phyloP scores from a whole-genome alignment of 2,888 invertebrate genomes.

The Caenorhabditis sulstoni region DNA sequence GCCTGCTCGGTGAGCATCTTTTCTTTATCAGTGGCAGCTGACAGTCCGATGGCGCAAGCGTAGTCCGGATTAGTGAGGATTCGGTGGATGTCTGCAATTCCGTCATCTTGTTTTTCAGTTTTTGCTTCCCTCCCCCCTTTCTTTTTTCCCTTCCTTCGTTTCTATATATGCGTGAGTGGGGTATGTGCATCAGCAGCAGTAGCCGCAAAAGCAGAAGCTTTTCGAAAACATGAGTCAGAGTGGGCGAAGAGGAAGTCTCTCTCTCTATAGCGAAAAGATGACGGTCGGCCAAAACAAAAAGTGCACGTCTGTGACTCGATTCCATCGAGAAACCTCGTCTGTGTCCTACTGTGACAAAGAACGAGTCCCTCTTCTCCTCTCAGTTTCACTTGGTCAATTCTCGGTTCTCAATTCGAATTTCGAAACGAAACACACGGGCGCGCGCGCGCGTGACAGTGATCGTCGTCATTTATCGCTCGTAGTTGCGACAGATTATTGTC shows the following conservation, averaged over 20 bases:
- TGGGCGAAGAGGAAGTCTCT: conserved; percentile 37
- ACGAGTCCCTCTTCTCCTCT: too few species aligned
- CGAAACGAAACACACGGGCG: too few species aligned
- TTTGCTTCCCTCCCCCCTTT: conserved; percentile 6
- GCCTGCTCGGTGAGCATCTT: background rate
- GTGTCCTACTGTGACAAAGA: background rate
- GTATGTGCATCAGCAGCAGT: conserved; percentile 14
- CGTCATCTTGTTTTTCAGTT: conserved; percentile 17
- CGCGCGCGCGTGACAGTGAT: too few species aligned
- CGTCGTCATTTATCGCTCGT: too few species aligned
- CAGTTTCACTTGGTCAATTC: too few species aligned
- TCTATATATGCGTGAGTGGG: conserved; percentile 29
- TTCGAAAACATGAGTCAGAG: conserved; percentile 51
- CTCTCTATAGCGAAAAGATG: conserved; percentile 12
- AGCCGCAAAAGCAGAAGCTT: conserved; percentile 9
- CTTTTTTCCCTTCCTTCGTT: background rate
- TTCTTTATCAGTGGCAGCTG: background rate
- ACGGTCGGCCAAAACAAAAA: conserved; percentile 38
- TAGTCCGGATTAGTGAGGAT: conserved; percentile 41
- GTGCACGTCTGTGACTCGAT: conserved; percentile 39
- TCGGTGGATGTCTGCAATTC: conserved; percentile 45
- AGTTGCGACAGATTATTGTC: too few species aligned
- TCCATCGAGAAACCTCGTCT: conserved; percentile 12
- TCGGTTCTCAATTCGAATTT: too few species aligned
- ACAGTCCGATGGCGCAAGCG: conserved; percentile 36